Evolutionary conservation across 2,113 vertebrate genomes (phyloP), one percentile per base, ranked within the genome.

Genomic region (Laticauda laticaudata): DNA sequence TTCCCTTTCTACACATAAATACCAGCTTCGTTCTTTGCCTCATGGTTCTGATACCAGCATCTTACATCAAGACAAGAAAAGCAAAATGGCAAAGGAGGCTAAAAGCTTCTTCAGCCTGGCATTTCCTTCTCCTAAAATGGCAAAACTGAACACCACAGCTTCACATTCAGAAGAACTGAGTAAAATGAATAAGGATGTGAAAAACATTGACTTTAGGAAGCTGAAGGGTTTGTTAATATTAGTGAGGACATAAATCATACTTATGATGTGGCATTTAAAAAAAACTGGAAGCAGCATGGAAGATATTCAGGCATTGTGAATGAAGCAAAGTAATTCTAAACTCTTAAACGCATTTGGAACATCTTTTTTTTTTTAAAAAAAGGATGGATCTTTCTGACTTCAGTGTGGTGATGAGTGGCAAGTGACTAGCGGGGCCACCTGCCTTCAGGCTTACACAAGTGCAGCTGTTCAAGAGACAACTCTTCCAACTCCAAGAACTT

Each of bases 391-490:
- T 96, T 96, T 96, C 96, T 95, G 94, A 93, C 95, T 96, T 64
- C 43, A 64, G 86, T n/a, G 91, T 95, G 88, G 94, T 96, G 98
- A 96, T 98, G 98, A 98, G 97, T 97, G 98, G 98, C 98, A 98
- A 97, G 96, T 90, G 97, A 97, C 96, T 98, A 98, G 98, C 97
- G 95, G 95, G 97, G 97, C 98, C 98, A 98, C 98, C 98, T 98
- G 98, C 98, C 98, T 97, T 81, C 93, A 95, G 95, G 97, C 97
- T 98, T 97, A 96, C 94, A 97, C 96, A 97, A 96, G 95, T 96
- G 98, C 99, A 99, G 99, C 99, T 99, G 99, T 98, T 98, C 94
- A 96, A 95, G 53, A 93, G 97, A 98, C 99, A 99, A 98, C 98
- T 99, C 98, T 98, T 98, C 97, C 96, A 97, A 97, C 97, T 98